phyloP scores from a whole-genome alignment of 2,888 invertebrate species.

The Phymatocera aterrima region DNA sequence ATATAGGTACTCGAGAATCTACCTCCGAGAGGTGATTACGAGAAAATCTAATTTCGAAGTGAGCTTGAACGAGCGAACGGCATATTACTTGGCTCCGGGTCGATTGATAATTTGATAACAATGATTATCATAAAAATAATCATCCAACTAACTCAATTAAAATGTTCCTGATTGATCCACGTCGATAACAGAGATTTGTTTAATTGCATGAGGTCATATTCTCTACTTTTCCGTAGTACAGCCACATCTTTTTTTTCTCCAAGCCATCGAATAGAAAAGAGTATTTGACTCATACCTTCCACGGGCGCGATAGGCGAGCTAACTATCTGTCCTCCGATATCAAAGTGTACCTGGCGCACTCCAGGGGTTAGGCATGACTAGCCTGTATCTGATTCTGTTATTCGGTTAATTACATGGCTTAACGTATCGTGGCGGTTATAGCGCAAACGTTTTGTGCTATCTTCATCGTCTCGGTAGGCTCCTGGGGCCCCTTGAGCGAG shows the following conservation, averaged over 20 bases:
- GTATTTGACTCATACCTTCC: not conserved
- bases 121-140: not conserved
- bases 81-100: not conserved
- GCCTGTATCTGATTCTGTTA: constrained; percentile 70
- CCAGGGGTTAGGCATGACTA: constrained; percentile 59
- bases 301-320: not conserved
- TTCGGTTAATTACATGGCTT: constrained; percentile 72
- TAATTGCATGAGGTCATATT: not conserved
- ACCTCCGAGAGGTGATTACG: constrained; percentile 2
- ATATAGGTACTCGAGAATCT: not conserved
- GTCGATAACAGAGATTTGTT: not conserved
- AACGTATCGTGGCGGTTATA: constrained; percentile 63
- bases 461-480: constrained; percentile 57
- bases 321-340: constrained; percentile 35
- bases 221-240: not conserved
- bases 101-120: constrained; percentile 14
- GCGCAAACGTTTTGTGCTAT: constrained; percentile 67
- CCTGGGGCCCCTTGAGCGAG: constrained; percentile 14
- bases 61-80: constrained; percentile 14
- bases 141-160: constrained; percentile 2
- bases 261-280: not conserved
- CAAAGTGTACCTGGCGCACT: constrained; percentile 56
- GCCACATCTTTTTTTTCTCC: not conserved
- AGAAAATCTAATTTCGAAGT: constrained; percentile 14
- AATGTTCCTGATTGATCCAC: constrained; percentile 3